Evolutionary conservation across 2,113 vertebrate genomes (phyloP), one percentile per base, ranked within the genome.

Genomic region (Mirounga angustirostris): DNA sequence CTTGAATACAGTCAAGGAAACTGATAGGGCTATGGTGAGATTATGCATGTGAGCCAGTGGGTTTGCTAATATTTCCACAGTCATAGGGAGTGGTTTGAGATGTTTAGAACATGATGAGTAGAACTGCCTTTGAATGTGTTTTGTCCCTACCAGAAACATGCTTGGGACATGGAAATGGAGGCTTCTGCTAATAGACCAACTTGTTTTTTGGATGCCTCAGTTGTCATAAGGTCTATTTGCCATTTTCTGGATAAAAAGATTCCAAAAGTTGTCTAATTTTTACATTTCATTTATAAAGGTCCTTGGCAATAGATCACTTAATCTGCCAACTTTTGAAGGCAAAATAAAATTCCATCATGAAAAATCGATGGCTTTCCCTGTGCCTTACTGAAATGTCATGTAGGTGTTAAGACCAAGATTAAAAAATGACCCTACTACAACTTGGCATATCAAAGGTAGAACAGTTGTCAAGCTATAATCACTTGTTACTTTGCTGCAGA

Each of bases 271-370:
- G 36, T 74, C 8, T 88, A 79, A 63, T 92, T 89, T 92, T 76
- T 90, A 88, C 54, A 93, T 95, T 96, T 88, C 22, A 88, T 88
- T 93, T 95, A n/a, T 91, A 84, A 97, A 97, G 43, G 74, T 91
- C 89, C 83, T 58, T 93, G 59, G 6, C 26, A 91, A 88, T 97
- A 88, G 67, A 87, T 96, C 1, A 84, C 10, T 97, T 95, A 50
- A 40, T 84, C 46, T 97, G 54, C 1, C 33, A 97, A 88, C 10
- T 26, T 97, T 52, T 76, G 18, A 95, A 83, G 82, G 61, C 36
- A 97, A 95, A 88, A 93, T 91, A 67, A 95, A 97, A 80, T 91
- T 74, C 40, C 2, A 5, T 71, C 21, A 90, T 93, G 78, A 83
- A 97, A 95, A 97, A 90, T 56, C 2, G 0, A 83, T 84, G 46